Base-by-base conservation (phyloP, 1,140 invertebrate genomes). In the Delia radicum region DNA sequence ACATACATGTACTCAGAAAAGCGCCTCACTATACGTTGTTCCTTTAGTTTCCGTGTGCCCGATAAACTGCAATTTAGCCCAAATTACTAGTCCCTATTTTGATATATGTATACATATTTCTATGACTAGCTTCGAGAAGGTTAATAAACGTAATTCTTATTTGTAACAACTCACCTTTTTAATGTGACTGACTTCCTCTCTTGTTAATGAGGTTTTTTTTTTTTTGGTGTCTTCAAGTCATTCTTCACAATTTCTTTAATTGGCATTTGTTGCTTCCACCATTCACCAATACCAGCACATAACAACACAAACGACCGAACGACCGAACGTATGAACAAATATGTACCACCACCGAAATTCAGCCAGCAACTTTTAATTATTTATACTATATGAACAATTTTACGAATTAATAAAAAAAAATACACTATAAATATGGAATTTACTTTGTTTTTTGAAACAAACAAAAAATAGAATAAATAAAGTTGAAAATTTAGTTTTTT, bases 161-260 rank as follows among this genome's bases (percentile, higher is more conserved):
- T 10, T 10, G 8, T 2, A 42, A 42, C 37, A 42, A 63, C 61
- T 63, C 24, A 63, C 61, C 61, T 63, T 10, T 42, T n/a, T n/a
- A n/a, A 42, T 42, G 37, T 42, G 37, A 42, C 37, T 42, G n/a
- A n/a, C 75, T 75, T 74, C 72, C 61, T 73, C 71, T 62, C 72
- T 73, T 77, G 72, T 75, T n/a, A n/a, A n/a, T n/a, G n/a, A n/a
- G n/a, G n/a, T 78, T 75, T 75, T n/a, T 42, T 42, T 10, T 42
- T 33, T 7, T 33, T 7, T 33, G 33, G 37, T 42, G 12, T 42
- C 37, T 42, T 42, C 37, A 42, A 42, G 12, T 42, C 12, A 15
- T 42, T 42, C 79, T 75, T 75, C 63, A 76, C 55, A 55, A 62
- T 73, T 78, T 65, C 27, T 65, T 65, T 29, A 18, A 65, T 27